Percentiles rank a stretch among this genome's conserved stretches.
These are phyloP conservation scores for Vollenhovia emeryi DNA, from an alignment of 1,140 invertebrate genomes.

Conservation along the genomic window DNA sequence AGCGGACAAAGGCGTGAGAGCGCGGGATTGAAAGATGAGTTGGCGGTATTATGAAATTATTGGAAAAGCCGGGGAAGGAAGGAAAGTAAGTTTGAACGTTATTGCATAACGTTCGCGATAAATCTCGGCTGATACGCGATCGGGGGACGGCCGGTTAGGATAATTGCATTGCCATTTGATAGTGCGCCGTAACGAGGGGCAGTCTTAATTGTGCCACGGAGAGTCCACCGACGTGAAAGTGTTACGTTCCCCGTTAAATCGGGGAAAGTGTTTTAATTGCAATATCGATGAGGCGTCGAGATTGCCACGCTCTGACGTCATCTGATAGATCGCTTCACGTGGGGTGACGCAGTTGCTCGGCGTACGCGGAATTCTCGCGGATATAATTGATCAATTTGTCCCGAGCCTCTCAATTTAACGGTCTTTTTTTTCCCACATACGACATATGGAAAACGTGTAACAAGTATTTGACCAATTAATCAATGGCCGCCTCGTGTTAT, in stretches of 20 bases:
- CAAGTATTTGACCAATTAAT: slow-evolving; percentile 24
- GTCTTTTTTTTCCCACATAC: background rate
- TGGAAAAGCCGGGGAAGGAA: background rate
- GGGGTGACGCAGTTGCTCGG: slow-evolving; percentile 5
- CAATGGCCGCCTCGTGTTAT: background rate
- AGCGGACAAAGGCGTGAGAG: background rate
- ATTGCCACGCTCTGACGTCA: slow-evolving; percentile 45
- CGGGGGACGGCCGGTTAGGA: background rate
- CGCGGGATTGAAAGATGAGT: slow-evolving; percentile 11
- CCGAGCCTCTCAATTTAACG: slow-evolving; percentile 3
- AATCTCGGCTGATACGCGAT: slow-evolving; percentile 35
- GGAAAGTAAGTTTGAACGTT: slow-evolving; percentile 5
- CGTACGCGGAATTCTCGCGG: background rate
- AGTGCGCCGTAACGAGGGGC: slow-evolving; percentile 31
- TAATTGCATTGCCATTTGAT: slow-evolving; percentile 50
- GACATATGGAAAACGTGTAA: background rate
- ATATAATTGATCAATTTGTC: slow-evolving; percentile 29
- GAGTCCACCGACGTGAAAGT: slow-evolving; percentile 41
- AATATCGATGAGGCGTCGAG: slow-evolving; percentile 48
- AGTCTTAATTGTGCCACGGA: slow-evolving; percentile 53
- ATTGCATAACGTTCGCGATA: slow-evolving; percentile 19
- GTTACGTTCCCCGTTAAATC: slow-evolving; percentile 45
- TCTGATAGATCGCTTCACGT: slow-evolving; percentile 27
- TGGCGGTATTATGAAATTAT: slow-evolving; percentile 7
- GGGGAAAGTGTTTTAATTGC: slow-evolving; percentile 54